Base-by-base conservation (phyloP, 2,113 vertebrate species). In the Percopsis transmontana region DNA sequence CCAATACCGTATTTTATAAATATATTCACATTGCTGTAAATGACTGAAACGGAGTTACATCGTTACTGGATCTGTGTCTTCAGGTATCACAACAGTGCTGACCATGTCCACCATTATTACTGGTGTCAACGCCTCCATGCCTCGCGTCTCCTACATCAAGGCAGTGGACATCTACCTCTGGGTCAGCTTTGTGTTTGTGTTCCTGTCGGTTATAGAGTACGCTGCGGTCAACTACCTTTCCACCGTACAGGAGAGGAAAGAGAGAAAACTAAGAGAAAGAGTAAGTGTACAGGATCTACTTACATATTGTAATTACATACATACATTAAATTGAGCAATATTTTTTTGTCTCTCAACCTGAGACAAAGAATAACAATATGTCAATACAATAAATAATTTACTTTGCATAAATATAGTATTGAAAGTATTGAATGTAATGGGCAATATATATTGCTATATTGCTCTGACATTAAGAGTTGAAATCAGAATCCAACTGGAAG, bases 161-260 rank as follows among this genome's bases (percentile, higher is more conserved):
- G 96, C 97, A 0, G 97, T 99, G 90, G 97, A 99, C 89, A 94
- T 99, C 81, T 97, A 97, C 90, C 93, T 99, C 61, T 98, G 97
- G 97, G 95, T 98, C 91, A 99, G 97, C 84, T 99, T 99, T 50
- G 97, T 99, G 70, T 99, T 99, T 3, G 97, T 99, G 79, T 99
- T 99, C 87, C 95, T 99, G 50, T 99, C 97, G 0, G 97, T 99
- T 81, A 85, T 99, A 83, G 97, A 99, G 81, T 98, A 99, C 0
- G 97, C 97, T 1, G 93, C 92, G 0, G 92, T 94, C 64, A 94
- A 94, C 80, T 94, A 94, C 80, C 85, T 94, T 71, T 92, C 91
- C 68, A 94, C 93, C 0, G 90, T 93, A 2, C 92, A 93, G 87
- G 92, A 93, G 83, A 90, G 92, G 66, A 89, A 91, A 83, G 91